Conservation (phyloP, 2,888 invertebrate genomes). For the Hyalella azteca region DNA sequence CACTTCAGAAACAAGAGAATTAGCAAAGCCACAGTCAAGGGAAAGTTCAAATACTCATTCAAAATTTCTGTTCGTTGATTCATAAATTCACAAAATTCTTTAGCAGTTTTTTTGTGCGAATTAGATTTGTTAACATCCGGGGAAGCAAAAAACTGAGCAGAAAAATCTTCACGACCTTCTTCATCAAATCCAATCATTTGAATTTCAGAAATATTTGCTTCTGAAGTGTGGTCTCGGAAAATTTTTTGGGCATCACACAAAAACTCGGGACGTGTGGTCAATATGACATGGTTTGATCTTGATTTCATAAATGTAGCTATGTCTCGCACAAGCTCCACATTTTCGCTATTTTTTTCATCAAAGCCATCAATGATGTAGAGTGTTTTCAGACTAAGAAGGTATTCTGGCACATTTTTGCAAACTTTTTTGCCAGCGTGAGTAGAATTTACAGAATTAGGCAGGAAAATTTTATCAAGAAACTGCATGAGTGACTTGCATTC, state of each 20-base stretch:
- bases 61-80: not conserved
- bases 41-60: not conserved
- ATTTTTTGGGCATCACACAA: not conserved
- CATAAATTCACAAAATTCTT: not conserved
- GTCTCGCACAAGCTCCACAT: not conserved
- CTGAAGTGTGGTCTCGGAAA: not conserved
- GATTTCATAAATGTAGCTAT: not conserved
- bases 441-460: not conserved
- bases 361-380: slow-evolving; percentile 12
- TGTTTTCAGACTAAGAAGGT: not conserved
- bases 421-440: not conserved
- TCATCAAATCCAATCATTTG: not conserved
- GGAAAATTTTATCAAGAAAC: not conserved
- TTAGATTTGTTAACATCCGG: not conserved
- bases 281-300: not conserved
- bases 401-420: not conserved
- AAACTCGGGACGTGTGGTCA: not conserved
- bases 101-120: not conserved
- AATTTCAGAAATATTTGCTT: not conserved
- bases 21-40: not conserved
- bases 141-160: not conserved
- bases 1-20: not conserved
- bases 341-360: not conserved
- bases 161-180: not conserved
- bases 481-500: not conserved